Evolutionary conservation across 2,113 vertebrate genomes (phyloP), one percentile per base, ranked within the genome.

Genomic region (Calonectris borealis): DNA sequence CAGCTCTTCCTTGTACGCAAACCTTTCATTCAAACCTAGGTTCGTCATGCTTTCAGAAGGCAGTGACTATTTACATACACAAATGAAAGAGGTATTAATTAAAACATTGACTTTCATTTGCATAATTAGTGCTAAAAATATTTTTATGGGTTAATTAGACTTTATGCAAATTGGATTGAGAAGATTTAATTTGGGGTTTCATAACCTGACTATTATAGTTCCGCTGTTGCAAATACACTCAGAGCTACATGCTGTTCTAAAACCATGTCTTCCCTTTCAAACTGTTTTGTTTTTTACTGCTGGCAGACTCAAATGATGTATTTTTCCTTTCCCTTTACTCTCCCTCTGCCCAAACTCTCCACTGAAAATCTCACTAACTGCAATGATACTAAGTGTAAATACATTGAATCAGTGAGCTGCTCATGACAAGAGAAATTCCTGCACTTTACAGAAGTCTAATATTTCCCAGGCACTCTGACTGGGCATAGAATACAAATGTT

Each of bases 81-180:
- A 93, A 93, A 88, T 91, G 72, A 83, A 66, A 86, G 49, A 57
- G 60, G 80, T 49, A 71, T 70, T 93, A 95, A 97, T 97, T 92
- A 95, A 96, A 91, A 91, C 75, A 40, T 19, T 82, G 69, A 34
- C 78, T 93, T 95, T 86, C 88, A 96, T 97, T 96, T 96, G 85
- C 94, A 95, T 93, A 95, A 97, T 96, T 95, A 83, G 76, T 10
- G 71, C 85, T 91, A 96, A 95, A 96, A 93, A 93, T 88, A 88
- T 96, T 97, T 94, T 91, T 86, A 94, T 69, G 82, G 61, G 91
- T 92, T 97, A 96, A 97, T 97, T 96, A 96, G 93, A 87, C 76
- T 93, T 96, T 29, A 95, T 88, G 92, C 66, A 95, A 93, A 94
- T 89, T 88, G 9, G 27, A 92, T 46, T 57, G 73, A 77, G 88